These are phyloP conservation scores for Acrossocheilus fasciatus DNA, from an alignment of 2,797 vertebrate species.

Conservation along the genomic window DNA sequence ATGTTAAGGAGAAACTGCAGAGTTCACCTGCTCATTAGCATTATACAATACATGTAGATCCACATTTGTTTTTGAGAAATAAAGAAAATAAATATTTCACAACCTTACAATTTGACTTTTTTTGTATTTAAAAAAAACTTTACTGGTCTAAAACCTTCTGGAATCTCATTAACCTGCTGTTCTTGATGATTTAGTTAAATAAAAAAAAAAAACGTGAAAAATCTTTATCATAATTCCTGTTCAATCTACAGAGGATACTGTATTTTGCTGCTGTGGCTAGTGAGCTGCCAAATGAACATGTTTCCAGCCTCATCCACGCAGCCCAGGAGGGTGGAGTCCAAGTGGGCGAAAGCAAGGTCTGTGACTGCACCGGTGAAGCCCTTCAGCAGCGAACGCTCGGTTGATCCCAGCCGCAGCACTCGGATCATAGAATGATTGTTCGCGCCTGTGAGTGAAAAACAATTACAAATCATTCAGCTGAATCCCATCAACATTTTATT, in stretches of 20 bases:
- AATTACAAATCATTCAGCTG: not conserved
- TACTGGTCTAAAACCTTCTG: not conserved
- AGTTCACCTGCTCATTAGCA: not conserved
- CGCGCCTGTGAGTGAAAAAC: constrained; percentile 78
- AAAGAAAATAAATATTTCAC: not conserved
- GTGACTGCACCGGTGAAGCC: constrained; percentile 94
- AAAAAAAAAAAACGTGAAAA: too few species aligned
- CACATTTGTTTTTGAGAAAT: not conserved
- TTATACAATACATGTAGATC: not conserved
- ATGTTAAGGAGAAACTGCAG: constrained; percentile 75
- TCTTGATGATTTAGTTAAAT: not conserved
- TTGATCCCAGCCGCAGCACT: constrained; percentile 88
- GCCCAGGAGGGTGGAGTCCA: constrained; percentile 93
- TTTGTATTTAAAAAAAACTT: not conserved
- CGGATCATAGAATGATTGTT: constrained; percentile 95
- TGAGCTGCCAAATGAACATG: constrained; percentile 96
- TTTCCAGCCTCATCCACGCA: constrained; percentile 97
- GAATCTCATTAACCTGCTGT: not conserved
- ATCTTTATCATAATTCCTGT: not conserved
- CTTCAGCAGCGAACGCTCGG: constrained; percentile 92
- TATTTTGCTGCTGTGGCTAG: constrained; percentile 90
- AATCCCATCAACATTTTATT: not conserved
- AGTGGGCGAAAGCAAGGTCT: constrained; percentile 97
- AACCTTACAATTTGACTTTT: not conserved
- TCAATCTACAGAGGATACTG: constrained; percentile 85